Evolutionary conservation across 2,888 invertebrate genomes (phyloP).

Genomic region (Catotricha subobsoleta): DNA sequence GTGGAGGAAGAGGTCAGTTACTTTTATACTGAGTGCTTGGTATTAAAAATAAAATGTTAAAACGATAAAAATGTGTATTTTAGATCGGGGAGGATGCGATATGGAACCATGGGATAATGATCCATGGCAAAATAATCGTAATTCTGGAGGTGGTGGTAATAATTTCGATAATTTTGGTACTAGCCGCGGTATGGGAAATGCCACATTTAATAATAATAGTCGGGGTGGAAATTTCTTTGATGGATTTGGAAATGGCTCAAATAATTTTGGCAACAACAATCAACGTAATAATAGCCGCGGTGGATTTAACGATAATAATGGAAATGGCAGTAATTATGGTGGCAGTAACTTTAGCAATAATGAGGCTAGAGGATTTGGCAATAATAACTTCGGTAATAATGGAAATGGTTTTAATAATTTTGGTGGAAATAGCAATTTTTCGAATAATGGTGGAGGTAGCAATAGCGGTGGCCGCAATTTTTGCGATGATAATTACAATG

Average conservation of each 20-base stretch:
- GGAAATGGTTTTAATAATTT: neutral
- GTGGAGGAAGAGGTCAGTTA: neutral
- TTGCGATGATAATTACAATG: neutral
- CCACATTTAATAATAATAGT: slow-evolving; percentile 14
- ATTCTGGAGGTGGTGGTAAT: neutral
- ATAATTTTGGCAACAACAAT: too few relatives aligned
- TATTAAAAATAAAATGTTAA: neutral
- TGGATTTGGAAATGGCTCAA: slow-evolving; percentile 3
- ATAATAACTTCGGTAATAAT: neutral
- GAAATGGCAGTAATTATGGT: slow-evolving; percentile 3
- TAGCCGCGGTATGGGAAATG: slow-evolving; percentile 13
- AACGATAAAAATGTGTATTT: neutral
- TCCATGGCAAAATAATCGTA: neutral
- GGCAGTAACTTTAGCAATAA: slow-evolving; percentile 6
- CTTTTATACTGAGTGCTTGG: neutral
- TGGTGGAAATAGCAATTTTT: too few relatives aligned
- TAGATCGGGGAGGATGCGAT: slow-evolving; percentile 4
- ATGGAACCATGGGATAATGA: neutral
- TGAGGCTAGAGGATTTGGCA: too few relatives aligned
- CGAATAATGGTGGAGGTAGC: too few relatives aligned
- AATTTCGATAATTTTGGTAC: neutral
- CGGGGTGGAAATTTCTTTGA: slow-evolving; percentile 6
- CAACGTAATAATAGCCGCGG: too few relatives aligned
- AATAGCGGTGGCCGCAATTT: neutral
- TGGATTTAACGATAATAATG: neutral